Evolutionary conservation across 2,113 vertebrate genomes (phyloP).

Genomic region (Tichodroma muraria): DNA sequence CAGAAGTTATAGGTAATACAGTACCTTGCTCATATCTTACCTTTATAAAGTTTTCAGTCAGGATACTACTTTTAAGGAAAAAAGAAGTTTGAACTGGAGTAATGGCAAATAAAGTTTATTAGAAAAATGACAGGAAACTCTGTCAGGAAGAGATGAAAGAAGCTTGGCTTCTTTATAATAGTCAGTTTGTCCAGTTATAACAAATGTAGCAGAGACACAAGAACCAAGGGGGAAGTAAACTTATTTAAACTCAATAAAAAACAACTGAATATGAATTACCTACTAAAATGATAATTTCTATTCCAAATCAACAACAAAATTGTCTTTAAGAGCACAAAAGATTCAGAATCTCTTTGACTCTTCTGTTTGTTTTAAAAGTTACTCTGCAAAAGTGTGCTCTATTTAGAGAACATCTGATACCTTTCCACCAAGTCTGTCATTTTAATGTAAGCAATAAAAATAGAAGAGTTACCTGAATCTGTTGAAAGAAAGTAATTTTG

Average conservation of each 20-base stretch:
- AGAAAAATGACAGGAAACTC: neutral
- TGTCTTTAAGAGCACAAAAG: neutral
- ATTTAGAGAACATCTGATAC: neutral
- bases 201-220: neutral
- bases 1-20: neutral
- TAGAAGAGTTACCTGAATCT: neutral
- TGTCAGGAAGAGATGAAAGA: neutral
- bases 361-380: neutral
- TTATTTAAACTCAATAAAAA: neutral
- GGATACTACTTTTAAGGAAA: neutral
- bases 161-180: neutral
- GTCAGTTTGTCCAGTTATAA: neutral
- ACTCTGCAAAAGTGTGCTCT: neutral
- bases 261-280: neutral
- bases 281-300: neutral
- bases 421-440: neutral
- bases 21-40: neutral
- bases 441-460: neutral
- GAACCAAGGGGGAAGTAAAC: neutral
- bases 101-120: neutral
- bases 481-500: neutral
- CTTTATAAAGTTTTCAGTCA: neutral
- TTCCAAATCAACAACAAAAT: neutral
- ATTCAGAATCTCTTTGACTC: neutral
- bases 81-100: neutral